A percentile compares a stretch with the other conserved stretches of the same genome.
Conservation (phyloP, 1,140 invertebrate genomes). For the Macrosteles quadrilineatus region DNA sequence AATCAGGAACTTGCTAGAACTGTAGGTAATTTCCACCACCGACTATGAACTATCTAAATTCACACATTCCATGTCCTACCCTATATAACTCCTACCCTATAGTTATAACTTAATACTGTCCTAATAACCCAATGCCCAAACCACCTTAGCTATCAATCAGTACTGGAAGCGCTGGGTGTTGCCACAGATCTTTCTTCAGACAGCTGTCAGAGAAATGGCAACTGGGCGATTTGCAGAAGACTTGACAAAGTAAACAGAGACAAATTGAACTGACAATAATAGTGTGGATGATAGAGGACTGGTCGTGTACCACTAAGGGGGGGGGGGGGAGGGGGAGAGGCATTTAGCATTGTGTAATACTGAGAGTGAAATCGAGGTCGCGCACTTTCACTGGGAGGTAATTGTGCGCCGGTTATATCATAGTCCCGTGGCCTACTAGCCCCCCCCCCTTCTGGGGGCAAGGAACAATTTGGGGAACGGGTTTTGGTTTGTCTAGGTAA, state of each 20-base stretch:
- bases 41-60: no score
- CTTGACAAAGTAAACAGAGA: slow-evolving; percentile 12
- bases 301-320: not conserved
- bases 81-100: no score
- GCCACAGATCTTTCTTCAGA: no score
- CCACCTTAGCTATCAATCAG: no score
- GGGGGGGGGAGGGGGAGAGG: not conserved
- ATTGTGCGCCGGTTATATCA: slow-evolving; percentile 20
- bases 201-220: not conserved
- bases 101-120: no score
- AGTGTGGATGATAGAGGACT: not conserved
- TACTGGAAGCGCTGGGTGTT: no score
- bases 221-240: not conserved
- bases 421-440: not conserved
- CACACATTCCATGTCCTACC: no score
- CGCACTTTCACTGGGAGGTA: slow-evolving; percentile 19
- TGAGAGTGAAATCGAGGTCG: slow-evolving; percentile 15
- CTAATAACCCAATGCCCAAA: no score
- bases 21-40: no score
- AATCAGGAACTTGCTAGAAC: no score
- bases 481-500: no score
- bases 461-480: no score
- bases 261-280: not conserved
- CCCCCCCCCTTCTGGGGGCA: not conserved
- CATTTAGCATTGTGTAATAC: slow-evolving; percentile 11